phyloP scores from a whole-genome alignment of 2,113 vertebrate species.

The Sylvietta virens region DNA sequence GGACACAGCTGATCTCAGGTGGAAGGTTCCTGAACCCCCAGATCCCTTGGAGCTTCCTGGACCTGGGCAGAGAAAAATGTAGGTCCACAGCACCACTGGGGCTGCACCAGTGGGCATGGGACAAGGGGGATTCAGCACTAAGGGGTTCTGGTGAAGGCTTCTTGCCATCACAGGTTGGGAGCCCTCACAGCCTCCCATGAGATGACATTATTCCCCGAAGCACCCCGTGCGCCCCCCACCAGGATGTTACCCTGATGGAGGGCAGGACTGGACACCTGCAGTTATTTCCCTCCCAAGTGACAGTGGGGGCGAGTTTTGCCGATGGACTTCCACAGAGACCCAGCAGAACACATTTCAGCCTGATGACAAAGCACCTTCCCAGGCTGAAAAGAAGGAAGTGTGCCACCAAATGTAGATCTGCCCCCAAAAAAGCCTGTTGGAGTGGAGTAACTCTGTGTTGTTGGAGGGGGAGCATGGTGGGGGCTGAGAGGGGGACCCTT shows the following conservation, averaged over 20 bases:
- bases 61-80: not conserved
- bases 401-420: not conserved
- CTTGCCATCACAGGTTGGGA: not conserved
- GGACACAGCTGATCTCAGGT: not conserved
- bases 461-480: not conserved
- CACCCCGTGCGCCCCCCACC: rapidly evolving
- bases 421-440: not conserved
- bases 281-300: not conserved
- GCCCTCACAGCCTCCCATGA: not conserved
- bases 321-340: not conserved
- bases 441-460: not conserved
- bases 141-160: not conserved
- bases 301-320: rapidly evolving
- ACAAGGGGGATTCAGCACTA: not conserved
- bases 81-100: not conserved
- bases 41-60: not conserved
- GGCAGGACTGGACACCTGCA: not conserved
- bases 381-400: not conserved
- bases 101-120: not conserved
- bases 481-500: not conserved
- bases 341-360: not conserved
- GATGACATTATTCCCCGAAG: not conserved
- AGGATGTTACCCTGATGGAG: not conserved
- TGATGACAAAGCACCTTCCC: not conserved
- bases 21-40: not conserved